Evolutionary conservation across 2,888 invertebrate species (phyloP).

Genomic region (Nomada fucata): DNA sequence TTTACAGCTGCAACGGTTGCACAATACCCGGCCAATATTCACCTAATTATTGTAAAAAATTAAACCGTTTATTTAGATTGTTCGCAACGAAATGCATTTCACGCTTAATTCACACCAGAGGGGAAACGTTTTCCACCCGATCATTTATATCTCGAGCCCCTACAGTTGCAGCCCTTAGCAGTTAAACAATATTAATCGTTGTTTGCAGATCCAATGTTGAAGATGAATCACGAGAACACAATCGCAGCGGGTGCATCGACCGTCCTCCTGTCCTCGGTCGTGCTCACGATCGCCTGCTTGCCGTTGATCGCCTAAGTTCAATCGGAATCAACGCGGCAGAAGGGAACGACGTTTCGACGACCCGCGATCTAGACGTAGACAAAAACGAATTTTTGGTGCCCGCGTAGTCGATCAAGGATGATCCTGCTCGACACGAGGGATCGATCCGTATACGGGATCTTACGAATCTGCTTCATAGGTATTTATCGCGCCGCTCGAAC

Average conservation of each 20-base stretch:
- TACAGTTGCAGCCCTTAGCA: too few relatives aligned
- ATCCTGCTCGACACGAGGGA: conserved; percentile 39
- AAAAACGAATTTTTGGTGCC: conserved; percentile 27
- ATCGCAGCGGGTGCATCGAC: conserved; percentile 55
- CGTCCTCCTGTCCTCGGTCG: conserved; percentile 49
- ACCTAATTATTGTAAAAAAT: too few relatives aligned
- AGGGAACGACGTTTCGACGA: conserved; percentile 56
- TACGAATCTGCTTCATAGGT: conserved; percentile 52
- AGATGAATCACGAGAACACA: conserved; percentile 54
- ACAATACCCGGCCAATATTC: too few relatives aligned
- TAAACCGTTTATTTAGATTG: too few relatives aligned
- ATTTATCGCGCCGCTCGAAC: conserved; percentile 51
- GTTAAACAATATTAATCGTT: neutral
- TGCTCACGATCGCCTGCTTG: conserved; percentile 54
- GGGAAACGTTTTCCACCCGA: too few relatives aligned
- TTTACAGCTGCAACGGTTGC: too few relatives aligned
- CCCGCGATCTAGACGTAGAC: conserved; percentile 52
- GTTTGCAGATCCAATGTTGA: conserved; percentile 69
- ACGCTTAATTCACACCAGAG: too few relatives aligned
- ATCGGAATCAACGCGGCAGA: conserved; percentile 39
- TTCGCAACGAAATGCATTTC: too few relatives aligned
- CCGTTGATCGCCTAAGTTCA: conserved; percentile 70
- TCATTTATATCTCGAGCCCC: too few relatives aligned
- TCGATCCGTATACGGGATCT: conserved; percentile 22
- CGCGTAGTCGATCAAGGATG: conserved; percentile 29